phyloP scores from a whole-genome alignment of 2,113 vertebrate genomes.

The Nycticryphes semicollaris region DNA sequence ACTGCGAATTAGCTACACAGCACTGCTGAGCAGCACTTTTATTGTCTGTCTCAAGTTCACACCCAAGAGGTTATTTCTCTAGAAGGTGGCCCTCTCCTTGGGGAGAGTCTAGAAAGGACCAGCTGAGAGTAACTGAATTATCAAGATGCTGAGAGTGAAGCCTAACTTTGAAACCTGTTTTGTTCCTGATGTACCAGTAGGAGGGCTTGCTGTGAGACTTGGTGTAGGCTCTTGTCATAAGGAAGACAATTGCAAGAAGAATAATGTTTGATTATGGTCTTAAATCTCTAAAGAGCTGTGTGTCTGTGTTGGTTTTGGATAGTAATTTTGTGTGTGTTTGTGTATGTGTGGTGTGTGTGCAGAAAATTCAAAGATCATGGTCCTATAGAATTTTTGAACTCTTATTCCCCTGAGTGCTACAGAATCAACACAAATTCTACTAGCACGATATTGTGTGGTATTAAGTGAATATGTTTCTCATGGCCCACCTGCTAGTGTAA shows the following conservation, averaged over 20 bases:
- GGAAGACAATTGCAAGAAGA: neutral
- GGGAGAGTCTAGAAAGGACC: neutral
- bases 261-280: neutral
- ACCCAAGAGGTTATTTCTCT: constrained; percentile 15
- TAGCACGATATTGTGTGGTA: constrained; percentile 27
- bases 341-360: neutral
- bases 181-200: neutral
- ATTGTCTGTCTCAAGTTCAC: constrained; percentile 25
- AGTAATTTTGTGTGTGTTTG: neutral
- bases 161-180: neutral
- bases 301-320: neutral
- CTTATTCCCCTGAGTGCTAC: neutral
- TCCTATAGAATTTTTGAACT: neutral
- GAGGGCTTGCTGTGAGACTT: neutral
- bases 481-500: constrained; percentile 78
- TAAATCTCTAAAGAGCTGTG: neutral
- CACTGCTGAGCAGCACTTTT: constrained; percentile 20
- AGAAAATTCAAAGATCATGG: neutral
- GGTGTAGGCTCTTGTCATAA: neutral
- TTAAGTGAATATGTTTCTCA: constrained; percentile 69
- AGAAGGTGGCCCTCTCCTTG: neutral
- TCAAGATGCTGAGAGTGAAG: neutral
- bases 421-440: constrained; percentile 26
- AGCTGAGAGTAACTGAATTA: constrained; percentile 13
- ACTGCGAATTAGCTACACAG: constrained; percentile 37